Evolutionary conservation across 1,140 invertebrate genomes (phyloP), one percentile per base, ranked within the genome.

Genomic region (Platyscapa corneri): DNA sequence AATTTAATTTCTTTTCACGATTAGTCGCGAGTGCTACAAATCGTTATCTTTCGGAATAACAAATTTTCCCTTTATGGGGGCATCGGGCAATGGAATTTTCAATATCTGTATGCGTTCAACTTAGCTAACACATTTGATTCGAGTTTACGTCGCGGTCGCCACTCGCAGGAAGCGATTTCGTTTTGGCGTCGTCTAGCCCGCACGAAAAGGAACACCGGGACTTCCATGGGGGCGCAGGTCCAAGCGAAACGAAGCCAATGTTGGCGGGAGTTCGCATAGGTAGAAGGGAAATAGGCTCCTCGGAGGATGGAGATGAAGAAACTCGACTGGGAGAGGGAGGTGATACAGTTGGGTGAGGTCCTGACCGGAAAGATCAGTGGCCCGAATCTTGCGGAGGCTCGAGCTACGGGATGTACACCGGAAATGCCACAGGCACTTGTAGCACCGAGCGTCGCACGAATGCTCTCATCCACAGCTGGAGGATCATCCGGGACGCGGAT

Each of bases 351-450:
- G 60, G 75, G 14, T 75, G 82, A 76, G 77, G 75, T 78, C 80
- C 84, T 78, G 86, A 88, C 80, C 88, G 86, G 75, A 83, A 87
- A 86, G 87, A 87, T 87, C 88, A 88, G 85, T 90, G 88, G 89
- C 88, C 88, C 88, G 89, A 87, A 89, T 88, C 88, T 77, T 39
- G 72, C 37, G 27, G 72, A n/a, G 16, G 39, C 14, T 27, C 72
- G 72, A 46, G 42, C 7, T 16, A 12, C 72, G 39, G 70, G 70
- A 42, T 39, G n/a, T 2, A 42, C 32, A 46, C 12, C 75, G 75
- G 49, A 53, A 56, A 23, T 34, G 23, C 42, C 72, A 1, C 5
- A 6, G 23, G 8, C 37, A 27, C 70, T 74, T 37, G 16, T 7
- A n/a, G n/a, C n/a, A n/a, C n/a, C n/a, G n/a, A n/a, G 39, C 23